Evolutionary conservation across 2,888 invertebrate genomes (phyloP), one percentile per base, ranked within the genome.

Genomic region (Trachelus stipa): DNA sequence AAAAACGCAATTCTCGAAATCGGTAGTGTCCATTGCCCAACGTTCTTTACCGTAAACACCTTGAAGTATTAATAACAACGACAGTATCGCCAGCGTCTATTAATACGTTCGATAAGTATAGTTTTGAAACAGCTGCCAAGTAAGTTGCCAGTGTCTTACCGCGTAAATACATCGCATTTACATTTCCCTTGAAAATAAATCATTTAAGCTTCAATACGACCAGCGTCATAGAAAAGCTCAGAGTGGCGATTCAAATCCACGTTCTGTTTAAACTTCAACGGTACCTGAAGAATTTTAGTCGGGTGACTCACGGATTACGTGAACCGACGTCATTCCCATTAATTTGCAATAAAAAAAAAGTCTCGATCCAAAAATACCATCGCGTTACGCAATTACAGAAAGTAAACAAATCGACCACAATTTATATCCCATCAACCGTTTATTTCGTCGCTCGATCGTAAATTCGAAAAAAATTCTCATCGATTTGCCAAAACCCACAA

Each of bases 61-160:
- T 88, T 86, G 87, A 83, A 80, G 82, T 88, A 88, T 88, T 87
- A 85, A 87, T 88, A 88, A 83, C 74, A 34, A 37, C 12, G 75
- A 80, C 77, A 75, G 80, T 82, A 76, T 78, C 79, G 81, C 81
- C 78, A 77, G 69, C 40, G 68, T 76, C 80, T 84, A 85, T 86
- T 84, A 84, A 84, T 85, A 85, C 77, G 77, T 69, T 33, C 73
- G 81, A 79, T 81, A 83, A 83, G 81, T 86, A 83, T 84, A 84
- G 83, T 81, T 81, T 77, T 75, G 74, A 74, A 76, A 78, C 79
- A 74, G 78, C 76, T 81, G 87, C 87, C 87, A 86, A 83, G 74
- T n/a, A 37, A 74, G 34, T 74, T 34, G 74, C 30, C 74, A 35
- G 11, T 74, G 35, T 74, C 74, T 30, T 34, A 34, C 30, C 23